Conservation (phyloP, 2,797 vertebrate species). For the Enteromius afrohamiltoni region DNA sequence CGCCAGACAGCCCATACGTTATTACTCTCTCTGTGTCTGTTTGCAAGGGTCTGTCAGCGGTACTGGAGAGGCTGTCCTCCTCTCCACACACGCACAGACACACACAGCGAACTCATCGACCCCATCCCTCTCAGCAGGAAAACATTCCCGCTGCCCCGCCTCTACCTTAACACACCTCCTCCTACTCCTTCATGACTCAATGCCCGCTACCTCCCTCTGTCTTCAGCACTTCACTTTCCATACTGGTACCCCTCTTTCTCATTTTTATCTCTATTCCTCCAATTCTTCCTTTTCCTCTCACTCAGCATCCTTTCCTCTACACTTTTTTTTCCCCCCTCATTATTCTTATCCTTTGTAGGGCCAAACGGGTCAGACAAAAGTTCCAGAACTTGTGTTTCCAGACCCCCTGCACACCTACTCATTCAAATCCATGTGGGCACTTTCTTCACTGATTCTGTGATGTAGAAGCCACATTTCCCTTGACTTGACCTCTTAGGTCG, state of each 20-base stretch:
- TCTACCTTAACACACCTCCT: constrained; percentile 26
- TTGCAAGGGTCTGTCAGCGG: constrained; percentile 63
- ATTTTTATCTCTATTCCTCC: constrained; percentile 27
- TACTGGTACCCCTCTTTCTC: constrained; percentile 17
- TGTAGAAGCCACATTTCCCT: constrained; percentile 13
- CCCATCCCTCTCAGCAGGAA: constrained; percentile 66
- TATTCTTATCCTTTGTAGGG: neutral
- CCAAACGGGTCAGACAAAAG: constrained; percentile 6
- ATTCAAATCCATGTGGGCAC: neutral
- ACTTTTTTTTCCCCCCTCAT: neutral
- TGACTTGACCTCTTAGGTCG: constrained; percentile 23
- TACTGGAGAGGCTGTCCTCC: constrained; percentile 63
- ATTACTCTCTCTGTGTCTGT: constrained; percentile 39
- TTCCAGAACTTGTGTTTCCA: constrained; percentile 1
- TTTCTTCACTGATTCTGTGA: neutral
- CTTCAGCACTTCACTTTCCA: constrained; percentile 48
- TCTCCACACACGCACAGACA: constrained; percentile 58
- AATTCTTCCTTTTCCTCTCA: constrained; percentile 40
- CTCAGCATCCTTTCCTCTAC: constrained; percentile 18
- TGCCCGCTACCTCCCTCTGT: constrained; percentile 70
- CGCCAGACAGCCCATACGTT: constrained; percentile 51
- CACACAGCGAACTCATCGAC: constrained; percentile 74
- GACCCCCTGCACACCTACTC: neutral
- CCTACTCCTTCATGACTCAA: constrained; percentile 46
- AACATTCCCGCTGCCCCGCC: constrained; percentile 65